Percentiles rank a stretch among this genome's conserved stretches.
phyloP scores from a whole-genome alignment of 2,888 invertebrate species.

The Campoletis raptor region DNA sequence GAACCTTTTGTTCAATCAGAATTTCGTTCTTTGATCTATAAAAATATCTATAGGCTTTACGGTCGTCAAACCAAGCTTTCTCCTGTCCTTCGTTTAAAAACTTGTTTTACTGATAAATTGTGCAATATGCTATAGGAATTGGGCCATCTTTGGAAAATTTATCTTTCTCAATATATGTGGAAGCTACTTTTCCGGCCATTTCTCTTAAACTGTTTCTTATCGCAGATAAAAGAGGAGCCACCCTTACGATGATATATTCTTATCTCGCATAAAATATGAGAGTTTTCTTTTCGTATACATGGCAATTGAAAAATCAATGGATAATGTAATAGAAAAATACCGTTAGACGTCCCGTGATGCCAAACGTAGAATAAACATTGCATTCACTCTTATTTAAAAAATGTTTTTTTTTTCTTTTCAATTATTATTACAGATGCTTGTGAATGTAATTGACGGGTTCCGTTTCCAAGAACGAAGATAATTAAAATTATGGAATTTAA shows the following conservation, averaged over 20 bases:
- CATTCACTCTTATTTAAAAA: background rate
- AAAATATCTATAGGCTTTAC: background rate
- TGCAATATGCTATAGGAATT: background rate
- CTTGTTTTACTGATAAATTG: background rate
- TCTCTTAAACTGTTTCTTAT: constrained; percentile 8
- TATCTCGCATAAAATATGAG: background rate
- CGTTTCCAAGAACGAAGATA: background rate
- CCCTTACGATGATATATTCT: background rate
- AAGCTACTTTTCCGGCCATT: background rate
- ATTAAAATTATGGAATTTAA: background rate
- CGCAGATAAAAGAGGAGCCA: background rate
- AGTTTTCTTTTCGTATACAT: background rate
- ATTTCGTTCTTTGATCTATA: background rate
- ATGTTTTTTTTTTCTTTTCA: background rate
- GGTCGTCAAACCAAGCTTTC: background rate
- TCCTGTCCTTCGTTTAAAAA: background rate
- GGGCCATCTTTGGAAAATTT: background rate
- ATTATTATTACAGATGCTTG: background rate
- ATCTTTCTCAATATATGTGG: background rate
- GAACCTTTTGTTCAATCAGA: background rate
- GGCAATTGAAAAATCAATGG: background rate
- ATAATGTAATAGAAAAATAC: background rate
- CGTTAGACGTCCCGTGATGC: background rate
- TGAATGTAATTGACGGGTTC: background rate
- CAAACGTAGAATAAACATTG: background rate